Evolutionary conservation across 2,888 invertebrate species (phyloP), one percentile per base, ranked within the genome.

Genomic region (Drosophila trichaetosa): DNA sequence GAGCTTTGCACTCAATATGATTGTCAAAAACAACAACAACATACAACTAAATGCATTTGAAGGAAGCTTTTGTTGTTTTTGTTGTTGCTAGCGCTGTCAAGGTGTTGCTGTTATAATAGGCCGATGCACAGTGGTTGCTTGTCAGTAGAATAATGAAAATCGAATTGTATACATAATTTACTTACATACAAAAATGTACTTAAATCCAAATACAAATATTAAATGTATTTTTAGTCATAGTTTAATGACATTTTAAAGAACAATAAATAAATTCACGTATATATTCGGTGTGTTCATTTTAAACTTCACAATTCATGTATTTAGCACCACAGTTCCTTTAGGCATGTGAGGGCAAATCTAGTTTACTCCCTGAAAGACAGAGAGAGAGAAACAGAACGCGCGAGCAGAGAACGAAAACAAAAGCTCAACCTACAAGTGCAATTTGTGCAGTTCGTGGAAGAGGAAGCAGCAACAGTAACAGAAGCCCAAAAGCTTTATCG

Each of bases 1-100:
- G 62, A 81, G 85, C 87, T 87, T 80, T 87, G 83, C 77, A 83
- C 87, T 87, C 83, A 80, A 76, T 87, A 80, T 76, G 71, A 85
- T 82, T 80, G 77, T 61, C 64, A 46, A 62, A 61, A 49, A 58
- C 54, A 42, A 38, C 49, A 66, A 51, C 49, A 29, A 33, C 40
- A 56, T 16, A 38, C 2, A 42, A 58, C 7, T 42, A 54, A 21
- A 61, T 60, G 66, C 62, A 61, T 42, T 42, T 42, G n/a, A 48
- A 49, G 7, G 18, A 29, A 72, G 65, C 74, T 69, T 63, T 63
- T 40, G 46, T 65, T 68, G 49, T 63, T 65, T 54, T 46, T 68
- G 42, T 53, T 40, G 33, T 18, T 13, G 33, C 49, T 49, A 34
- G 56, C 33, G 34, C 34, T 68, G 34, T 63, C 56, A 69, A 76